phyloP scores from a whole-genome alignment of 2,888 invertebrate genomes.

The Lasioglossum leucozonium region DNA sequence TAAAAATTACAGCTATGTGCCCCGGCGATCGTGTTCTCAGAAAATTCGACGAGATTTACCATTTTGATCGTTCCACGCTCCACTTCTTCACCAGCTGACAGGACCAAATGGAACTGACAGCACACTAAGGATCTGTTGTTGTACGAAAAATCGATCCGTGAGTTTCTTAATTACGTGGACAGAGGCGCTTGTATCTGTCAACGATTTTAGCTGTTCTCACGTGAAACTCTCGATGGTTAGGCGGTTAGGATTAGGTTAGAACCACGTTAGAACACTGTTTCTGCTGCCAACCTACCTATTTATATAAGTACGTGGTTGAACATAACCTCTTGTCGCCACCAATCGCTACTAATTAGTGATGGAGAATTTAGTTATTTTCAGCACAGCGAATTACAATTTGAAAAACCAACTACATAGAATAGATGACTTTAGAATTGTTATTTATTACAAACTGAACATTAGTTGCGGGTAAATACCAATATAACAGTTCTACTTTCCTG shows the following conservation, averaged over 20 bases:
- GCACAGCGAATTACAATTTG: too few relatives aligned
- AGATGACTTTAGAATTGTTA: too few relatives aligned
- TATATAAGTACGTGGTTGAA: not conserved
- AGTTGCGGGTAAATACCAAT: too few relatives aligned
- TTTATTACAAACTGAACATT: too few relatives aligned
- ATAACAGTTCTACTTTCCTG: too few relatives aligned
- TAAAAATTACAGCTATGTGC: too few relatives aligned
- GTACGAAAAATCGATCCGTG: slow-evolving; percentile 75
- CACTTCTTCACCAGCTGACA: slow-evolving; percentile 73
- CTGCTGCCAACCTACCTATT: not conserved
- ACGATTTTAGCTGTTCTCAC: slow-evolving; percentile 43
- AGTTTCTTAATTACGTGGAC: slow-evolving; percentile 51
- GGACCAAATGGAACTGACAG: slow-evolving; percentile 73
- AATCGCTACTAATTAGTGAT: not conserved
- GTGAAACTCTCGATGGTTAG: slow-evolving; percentile 25
- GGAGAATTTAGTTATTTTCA: not conserved
- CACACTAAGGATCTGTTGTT: slow-evolving; percentile 70
- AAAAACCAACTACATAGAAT: too few relatives aligned
- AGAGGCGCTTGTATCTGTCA: slow-evolving; percentile 65
- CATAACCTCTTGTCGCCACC: slow-evolving; percentile 18
- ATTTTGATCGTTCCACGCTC: slow-evolving; percentile 64
- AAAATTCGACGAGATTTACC: slow-evolving; percentile 63
- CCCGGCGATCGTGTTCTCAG: not conserved
- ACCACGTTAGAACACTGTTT: not conserved
- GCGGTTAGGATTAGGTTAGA: not conserved